Conservation (phyloP, 2,797 vertebrate genomes). For the Manis javanica region DNA sequence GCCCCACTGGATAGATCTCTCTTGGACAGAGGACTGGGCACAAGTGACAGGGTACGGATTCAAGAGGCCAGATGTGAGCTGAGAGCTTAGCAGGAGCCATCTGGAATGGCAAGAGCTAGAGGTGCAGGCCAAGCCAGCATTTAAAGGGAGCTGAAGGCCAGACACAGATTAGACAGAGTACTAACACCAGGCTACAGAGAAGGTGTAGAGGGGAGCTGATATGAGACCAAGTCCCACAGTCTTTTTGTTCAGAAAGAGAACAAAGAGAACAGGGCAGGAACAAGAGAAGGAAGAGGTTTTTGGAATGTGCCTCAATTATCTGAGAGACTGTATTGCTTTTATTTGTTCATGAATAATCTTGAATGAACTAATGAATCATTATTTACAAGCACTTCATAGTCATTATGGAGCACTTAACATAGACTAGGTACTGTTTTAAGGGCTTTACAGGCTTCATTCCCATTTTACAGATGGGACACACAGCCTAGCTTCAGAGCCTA, state of each 20-base stretch:
- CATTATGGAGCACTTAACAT: neutral
- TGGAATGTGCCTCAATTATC: neutral
- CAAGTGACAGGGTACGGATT: neutral
- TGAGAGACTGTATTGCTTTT: neutral
- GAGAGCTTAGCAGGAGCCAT: slow-evolving; percentile 4
- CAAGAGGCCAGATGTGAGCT: neutral
- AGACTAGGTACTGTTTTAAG: neutral
- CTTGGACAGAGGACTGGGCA: neutral
- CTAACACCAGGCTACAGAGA: neutral
- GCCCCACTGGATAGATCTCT: neutral
- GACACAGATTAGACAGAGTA: neutral
- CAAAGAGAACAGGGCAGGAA: neutral
- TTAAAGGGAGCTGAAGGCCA: neutral
- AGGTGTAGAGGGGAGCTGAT: neutral
- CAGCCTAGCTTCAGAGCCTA: neutral
- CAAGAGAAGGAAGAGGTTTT: neutral
- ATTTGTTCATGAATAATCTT: neutral
- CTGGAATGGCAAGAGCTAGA: neutral
- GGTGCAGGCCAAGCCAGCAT: neutral
- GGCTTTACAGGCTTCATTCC: neutral
- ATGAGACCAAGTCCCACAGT: neutral
- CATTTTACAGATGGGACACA: neutral
- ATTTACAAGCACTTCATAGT: neutral
- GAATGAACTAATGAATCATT: neutral
- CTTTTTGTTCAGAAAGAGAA: neutral